Evolutionary conservation across 2,888 invertebrate species (phyloP).

Genomic region (Halocaridina rubra): DNA sequence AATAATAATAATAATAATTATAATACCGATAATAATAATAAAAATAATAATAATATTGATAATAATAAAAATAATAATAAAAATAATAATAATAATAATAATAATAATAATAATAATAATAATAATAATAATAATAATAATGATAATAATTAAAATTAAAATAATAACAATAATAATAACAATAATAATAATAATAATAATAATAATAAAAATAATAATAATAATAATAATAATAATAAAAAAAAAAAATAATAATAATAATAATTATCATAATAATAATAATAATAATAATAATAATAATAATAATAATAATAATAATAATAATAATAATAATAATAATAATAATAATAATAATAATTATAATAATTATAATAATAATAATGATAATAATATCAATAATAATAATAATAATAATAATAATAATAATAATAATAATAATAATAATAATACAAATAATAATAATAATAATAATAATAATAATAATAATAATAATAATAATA

Average conservation of each 20-base stretch:
- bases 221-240: neutral
- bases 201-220: neutral
- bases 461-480: too few relatives aligned
- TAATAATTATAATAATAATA: neutral
- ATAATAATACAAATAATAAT: too few relatives aligned
- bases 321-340: neutral
- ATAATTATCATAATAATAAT: neutral
- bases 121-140: neutral
- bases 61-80: neutral
- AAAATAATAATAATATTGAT: neutral
- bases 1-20: neutral
- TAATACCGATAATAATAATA: neutral
- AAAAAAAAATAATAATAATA: neutral
- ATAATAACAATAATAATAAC: neutral
- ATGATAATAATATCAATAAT: neutral
- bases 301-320: neutral
- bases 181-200: neutral
- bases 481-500: too few relatives aligned
- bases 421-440: neutral
- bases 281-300: neutral
- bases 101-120: neutral
- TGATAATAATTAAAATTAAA: neutral
- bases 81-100: neutral
- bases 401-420: neutral
- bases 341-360: neutral